Evolutionary conservation across 2,113 vertebrate genomes (phyloP).

Genomic region (Albula glossodonta): DNA sequence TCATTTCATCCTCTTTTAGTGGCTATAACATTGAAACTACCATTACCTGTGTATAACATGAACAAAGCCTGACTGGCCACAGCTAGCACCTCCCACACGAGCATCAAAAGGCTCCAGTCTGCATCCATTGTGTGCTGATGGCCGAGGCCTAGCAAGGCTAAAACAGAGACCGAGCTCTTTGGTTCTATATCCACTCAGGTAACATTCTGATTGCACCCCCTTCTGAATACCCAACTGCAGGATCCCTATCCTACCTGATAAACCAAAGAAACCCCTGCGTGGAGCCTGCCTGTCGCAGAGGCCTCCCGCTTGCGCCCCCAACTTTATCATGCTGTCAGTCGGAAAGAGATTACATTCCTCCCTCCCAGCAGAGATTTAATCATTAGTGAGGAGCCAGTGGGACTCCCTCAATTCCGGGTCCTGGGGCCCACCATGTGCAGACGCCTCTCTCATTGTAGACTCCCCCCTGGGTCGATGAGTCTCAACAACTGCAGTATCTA

Average conservation of each 20-base stretch:
- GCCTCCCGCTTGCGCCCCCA: background rate
- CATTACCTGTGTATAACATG: slow-evolving; percentile 5
- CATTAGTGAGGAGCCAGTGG: background rate
- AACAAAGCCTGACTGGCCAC: background rate
- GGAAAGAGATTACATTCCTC: slow-evolving; percentile 20
- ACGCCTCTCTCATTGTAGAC: background rate
- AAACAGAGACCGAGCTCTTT: background rate
- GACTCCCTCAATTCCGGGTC: background rate
- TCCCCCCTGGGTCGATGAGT: background rate
- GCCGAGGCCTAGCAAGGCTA: background rate
- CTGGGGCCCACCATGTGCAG: background rate
- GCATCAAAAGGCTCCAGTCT: background rate
- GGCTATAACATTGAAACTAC: background rate
- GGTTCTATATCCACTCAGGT: slow-evolving; percentile 20
- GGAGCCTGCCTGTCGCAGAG: background rate
- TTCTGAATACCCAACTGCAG: slow-evolving; percentile 7
- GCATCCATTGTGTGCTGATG: background rate
- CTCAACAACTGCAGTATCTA: background rate
- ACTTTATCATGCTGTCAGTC: slow-evolving; percentile 24
- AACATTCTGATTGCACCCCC: background rate
- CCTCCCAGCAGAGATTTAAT: slow-evolving; percentile 27
- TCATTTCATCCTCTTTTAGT: slow-evolving; percentile 5
- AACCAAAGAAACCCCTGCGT: background rate
- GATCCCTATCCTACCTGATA: slow-evolving; percentile 2
- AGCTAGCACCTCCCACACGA: background rate